Evolutionary conservation across 2,797 vertebrate genomes (phyloP), one percentile per base, ranked within the genome.

Genomic region (Rhincodon typus): DNA sequence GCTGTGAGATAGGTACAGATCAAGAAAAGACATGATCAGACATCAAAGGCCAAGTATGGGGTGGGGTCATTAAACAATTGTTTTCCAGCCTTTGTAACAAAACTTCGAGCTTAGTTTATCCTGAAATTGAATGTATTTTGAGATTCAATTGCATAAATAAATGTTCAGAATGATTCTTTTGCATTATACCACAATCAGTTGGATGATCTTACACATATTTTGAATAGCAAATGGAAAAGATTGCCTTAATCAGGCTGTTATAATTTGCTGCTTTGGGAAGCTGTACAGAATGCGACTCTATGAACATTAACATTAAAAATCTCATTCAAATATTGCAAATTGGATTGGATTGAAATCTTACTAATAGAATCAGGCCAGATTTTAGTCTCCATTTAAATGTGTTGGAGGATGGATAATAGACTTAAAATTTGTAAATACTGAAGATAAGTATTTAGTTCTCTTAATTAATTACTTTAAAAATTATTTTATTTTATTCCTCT

Each of bases 231-330:
- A 66, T 62, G 34, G 62, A n/a, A 38, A n/a, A 67, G 62, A 93
- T 93, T 67, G 88, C 88, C 67, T 67, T 93, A 67, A 93, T 93
- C 62, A 93, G n/a, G 23, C n/a, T 82, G n/a, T 93, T 38, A 21
- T 93, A 4, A 66, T 66, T 6, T 91, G 88, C 57, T n/a, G 57
- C 13, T 27, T 91, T 66, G 34, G 57, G 62, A 91, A 66, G 38
- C 88, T 62, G 34, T 67, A 38, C 27, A 13, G 88, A 93, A n/a
- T 5, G n/a, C 1, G 6, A 53, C 57, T 1, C 87, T 38, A 15
- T 57, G 88, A n/a, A 93, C 88, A 67, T 93, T 93, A 93, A 93
- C 38, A 93, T 93, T 93, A 93, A 93, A 66, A 67, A 4, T 93
- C n/a, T 93, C 62, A 38, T 38, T 34, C 34, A 66, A 93, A 34